Evolutionary conservation across 37 sponge, comb jelly and placozoan genomes (phyloP).

Genomic region (Aplysina aerophoba): DNA sequence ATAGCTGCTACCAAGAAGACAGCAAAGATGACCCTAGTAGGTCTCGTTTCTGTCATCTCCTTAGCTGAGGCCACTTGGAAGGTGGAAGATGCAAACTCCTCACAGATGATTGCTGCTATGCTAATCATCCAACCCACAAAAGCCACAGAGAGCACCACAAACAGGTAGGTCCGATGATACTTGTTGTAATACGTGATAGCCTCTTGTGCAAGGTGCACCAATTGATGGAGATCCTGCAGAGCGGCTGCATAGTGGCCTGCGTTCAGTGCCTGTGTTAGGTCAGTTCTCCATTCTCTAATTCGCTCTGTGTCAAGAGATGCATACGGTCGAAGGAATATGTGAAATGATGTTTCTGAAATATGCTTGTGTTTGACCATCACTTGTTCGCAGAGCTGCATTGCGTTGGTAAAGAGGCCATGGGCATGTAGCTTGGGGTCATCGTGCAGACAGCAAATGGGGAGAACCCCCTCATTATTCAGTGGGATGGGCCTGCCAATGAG

Average conservation of each 20-base stretch:
- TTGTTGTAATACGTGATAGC: slow-evolving; percentile 79
- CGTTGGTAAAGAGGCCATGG: slow-evolving; percentile 61
- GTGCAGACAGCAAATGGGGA: slow-evolving; percentile 71
- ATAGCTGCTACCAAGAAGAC: neutral
- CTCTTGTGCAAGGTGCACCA: slow-evolving; percentile 44
- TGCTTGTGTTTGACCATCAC: slow-evolving; percentile 63
- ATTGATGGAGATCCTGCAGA: slow-evolving; percentile 42
- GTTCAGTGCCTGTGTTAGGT: slow-evolving; percentile 34
- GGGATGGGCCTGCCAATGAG: slow-evolving; percentile 82
- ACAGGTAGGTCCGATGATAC: slow-evolving; percentile 67
- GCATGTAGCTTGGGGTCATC: slow-evolving; percentile 58
- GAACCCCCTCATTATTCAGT: slow-evolving; percentile 71
- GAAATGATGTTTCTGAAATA: slow-evolving; percentile 39
- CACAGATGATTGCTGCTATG: slow-evolving; percentile 38
- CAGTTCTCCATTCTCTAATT: neutral
- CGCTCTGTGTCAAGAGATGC: slow-evolving; percentile 33
- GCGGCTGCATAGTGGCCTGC: slow-evolving; percentile 45
- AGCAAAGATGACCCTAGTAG: neutral
- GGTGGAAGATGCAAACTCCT: slow-evolving; percentile 4
- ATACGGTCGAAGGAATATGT: slow-evolving; percentile 57
- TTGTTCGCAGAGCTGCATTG: slow-evolving; percentile 70
- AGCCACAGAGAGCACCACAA: slow-evolving; percentile 29
- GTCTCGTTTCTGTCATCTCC: too few relatives aligned
- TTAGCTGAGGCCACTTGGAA: neutral
- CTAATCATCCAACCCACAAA: slow-evolving; percentile 80